Percentiles rank a stretch among this genome's conserved stretches.
These are phyloP conservation scores for Sander vitreus DNA, from an alignment of 2,113 vertebrate genomes.

Conservation along the genomic window DNA sequence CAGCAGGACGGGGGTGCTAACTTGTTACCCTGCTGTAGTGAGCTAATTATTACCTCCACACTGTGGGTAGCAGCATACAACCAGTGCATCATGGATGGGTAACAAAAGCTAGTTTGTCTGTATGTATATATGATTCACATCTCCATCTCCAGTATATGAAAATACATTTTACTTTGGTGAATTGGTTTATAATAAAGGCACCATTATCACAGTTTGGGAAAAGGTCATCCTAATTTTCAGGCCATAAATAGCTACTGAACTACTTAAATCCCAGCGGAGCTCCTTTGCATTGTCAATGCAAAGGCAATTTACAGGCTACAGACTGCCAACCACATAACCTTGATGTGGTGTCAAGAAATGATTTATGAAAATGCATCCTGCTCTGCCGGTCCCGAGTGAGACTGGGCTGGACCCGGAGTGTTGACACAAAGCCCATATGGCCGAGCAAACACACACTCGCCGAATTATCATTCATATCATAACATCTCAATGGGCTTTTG, in stretches of 20 bases:
- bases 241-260: conserved; percentile 59
- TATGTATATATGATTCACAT: conserved; percentile 1
- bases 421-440: conserved; percentile 75
- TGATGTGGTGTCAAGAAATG: conserved; percentile 79
- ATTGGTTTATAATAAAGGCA: conserved; percentile 37
- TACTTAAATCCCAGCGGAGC: conserved; percentile 48
- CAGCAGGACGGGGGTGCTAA: conserved; percentile 83
- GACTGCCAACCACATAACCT: conserved; percentile 72
- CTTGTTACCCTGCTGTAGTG: conserved; percentile 81
- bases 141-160: not conserved
- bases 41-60: conserved; percentile 85
- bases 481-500: conserved; percentile 58
- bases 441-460: conserved; percentile 43
- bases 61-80: conserved; percentile 33
- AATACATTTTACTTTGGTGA: conserved; percentile 12
- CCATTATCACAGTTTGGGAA: conserved; percentile 57
- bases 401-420: conserved; percentile 65
- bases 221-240: conserved; percentile 68
- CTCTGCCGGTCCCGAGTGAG: conserved; percentile 52
- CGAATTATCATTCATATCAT: conserved; percentile 68
- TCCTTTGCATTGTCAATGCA: conserved; percentile 71
- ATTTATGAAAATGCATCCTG: conserved; percentile 79
- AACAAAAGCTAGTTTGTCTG: conserved; percentile 50
- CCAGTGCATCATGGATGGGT: conserved; percentile 14
- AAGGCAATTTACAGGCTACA: conserved; percentile 71